Evolutionary conservation across 2,113 vertebrate species (phyloP).

Genomic region (Brachypteracias leptosomus): DNA sequence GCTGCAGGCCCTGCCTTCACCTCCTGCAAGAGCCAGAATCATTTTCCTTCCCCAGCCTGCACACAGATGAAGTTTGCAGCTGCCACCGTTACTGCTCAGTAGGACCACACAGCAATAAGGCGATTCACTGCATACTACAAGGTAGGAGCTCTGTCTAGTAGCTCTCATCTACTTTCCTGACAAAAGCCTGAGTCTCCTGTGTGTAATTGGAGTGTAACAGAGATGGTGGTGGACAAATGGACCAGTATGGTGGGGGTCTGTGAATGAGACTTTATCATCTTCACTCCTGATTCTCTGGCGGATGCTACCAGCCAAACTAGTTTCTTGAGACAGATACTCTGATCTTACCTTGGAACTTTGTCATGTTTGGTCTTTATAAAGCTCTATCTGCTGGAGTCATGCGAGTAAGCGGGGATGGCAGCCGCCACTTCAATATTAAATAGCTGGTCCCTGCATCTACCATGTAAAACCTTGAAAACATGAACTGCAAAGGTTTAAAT

Average conservation of each 20-base stretch:
- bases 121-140: background rate
- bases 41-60: background rate
- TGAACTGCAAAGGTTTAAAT: background rate
- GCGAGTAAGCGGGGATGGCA: background rate
- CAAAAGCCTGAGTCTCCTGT: background rate
- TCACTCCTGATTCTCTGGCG: background rate
- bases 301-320: background rate
- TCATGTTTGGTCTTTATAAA: background rate
- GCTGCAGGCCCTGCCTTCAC: background rate
- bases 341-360: background rate
- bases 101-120: background rate
- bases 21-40: background rate
- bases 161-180: background rate
- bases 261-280: background rate
- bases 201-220: background rate
- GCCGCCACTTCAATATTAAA: background rate
- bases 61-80: background rate
- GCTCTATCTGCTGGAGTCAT: background rate
- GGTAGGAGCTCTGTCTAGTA: background rate
- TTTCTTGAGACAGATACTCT: background rate
- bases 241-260: background rate
- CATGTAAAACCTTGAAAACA: background rate
- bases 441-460: background rate
- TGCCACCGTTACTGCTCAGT: accelerated
- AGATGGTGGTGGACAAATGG: background rate